phyloP scores from a whole-genome alignment of 2,888 invertebrate genomes.

The Synergus umbraculus region DNA sequence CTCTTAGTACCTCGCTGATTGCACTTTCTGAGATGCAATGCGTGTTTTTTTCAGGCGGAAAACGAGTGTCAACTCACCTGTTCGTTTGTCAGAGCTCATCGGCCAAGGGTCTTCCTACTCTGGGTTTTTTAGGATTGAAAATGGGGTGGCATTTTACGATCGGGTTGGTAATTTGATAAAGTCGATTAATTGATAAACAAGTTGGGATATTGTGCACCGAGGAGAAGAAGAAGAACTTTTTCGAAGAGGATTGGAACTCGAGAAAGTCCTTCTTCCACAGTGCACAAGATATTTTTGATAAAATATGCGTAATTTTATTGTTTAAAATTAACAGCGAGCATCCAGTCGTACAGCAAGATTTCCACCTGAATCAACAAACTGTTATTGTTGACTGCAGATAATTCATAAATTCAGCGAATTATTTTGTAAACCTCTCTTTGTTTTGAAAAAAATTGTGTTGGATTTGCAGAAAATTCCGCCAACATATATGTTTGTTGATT shows the following conservation, averaged over 20 bases:
- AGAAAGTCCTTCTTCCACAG: no score
- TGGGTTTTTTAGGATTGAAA: neutral
- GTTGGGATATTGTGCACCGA: neutral
- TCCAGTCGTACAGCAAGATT: neutral
- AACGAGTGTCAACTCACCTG: constrained; percentile 6
- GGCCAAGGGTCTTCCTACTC: neutral
- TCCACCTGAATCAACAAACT: neutral
- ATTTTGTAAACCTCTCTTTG: neutral
- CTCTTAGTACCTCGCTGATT: constrained; percentile 49
- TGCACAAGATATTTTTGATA: no score
- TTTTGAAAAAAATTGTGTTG: neutral
- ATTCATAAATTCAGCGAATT: neutral
- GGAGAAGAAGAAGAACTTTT: no score
- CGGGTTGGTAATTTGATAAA: no score
- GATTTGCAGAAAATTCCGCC: neutral
- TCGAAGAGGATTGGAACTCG: no score
- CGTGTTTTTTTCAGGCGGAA: constrained; percentile 20
- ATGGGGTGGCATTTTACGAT: neutral
- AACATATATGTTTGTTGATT: neutral
- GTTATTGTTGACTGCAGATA: neutral
- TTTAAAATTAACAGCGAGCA: no score
- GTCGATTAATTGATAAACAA: neutral
- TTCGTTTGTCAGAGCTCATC: constrained; percentile 1
- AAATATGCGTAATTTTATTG: no score
- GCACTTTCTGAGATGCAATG: constrained; percentile 32